Conservation (phyloP, 2,797 vertebrate species). For the Macropus fuliginosus region DNA sequence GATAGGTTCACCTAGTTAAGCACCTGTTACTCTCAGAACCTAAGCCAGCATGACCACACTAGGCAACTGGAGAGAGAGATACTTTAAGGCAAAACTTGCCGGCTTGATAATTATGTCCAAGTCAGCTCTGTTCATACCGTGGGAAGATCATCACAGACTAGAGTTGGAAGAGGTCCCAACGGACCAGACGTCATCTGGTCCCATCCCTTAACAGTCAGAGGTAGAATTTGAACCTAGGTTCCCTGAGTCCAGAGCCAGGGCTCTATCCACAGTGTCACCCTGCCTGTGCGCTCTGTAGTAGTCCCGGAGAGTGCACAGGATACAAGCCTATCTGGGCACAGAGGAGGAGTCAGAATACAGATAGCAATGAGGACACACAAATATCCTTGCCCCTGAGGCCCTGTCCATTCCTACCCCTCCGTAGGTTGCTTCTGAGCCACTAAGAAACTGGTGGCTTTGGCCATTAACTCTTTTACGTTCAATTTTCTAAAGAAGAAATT, state of each 20-base stretch:
- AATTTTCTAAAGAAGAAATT: background rate
- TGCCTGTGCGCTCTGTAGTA: background rate
- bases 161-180: background rate
- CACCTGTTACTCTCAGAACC: background rate
- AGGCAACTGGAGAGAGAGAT: background rate
- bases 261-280: background rate
- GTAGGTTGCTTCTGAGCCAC: background rate
- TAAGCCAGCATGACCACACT: background rate
- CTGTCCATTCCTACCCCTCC: background rate
- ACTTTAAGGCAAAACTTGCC: background rate
- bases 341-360: rapidly evolving
- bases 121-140: background rate
- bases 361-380: background rate
- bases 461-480: background rate
- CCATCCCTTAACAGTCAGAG: background rate
- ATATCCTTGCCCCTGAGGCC: background rate
- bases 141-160: background rate
- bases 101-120: background rate
- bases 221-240: background rate
- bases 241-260: background rate
- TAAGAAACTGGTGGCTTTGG: background rate
- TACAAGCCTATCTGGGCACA: background rate
- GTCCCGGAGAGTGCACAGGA: no score
- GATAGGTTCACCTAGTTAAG: background rate
- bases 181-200: background rate